Conservation (phyloP, 2,797 vertebrate species). For the Podargus strigoides region DNA sequence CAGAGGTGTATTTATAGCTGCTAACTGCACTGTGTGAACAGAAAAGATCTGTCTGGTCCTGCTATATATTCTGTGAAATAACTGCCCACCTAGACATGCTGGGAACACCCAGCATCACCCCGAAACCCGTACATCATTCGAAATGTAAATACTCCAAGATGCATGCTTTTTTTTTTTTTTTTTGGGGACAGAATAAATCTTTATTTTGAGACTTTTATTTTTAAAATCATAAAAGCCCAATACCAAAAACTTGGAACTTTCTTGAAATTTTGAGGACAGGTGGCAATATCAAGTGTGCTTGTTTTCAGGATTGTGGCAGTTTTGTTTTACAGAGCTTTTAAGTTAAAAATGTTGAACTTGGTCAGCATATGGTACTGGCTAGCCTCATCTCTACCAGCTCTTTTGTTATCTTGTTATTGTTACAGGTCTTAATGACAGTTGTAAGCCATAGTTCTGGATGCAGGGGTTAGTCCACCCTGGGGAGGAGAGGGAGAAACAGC, state of each 20-base stretch:
- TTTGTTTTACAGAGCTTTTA: conserved; percentile 67
- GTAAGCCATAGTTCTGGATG: conserved; percentile 91
- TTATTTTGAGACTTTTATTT: not conserved
- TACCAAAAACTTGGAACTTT: not conserved
- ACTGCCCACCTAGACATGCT: not conserved
- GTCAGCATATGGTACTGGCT: conserved; percentile 94
- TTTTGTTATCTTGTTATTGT: conserved; percentile 98
- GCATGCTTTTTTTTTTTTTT: not conserved
- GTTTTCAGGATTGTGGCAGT: conserved; percentile 72
- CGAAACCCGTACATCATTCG: not conserved
- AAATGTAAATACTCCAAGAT: not conserved
- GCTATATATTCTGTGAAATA: not conserved
- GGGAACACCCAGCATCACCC: not conserved
- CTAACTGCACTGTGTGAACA: not conserved
- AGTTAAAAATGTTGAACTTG: conserved; percentile 72
- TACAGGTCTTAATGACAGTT: conserved; percentile 95
- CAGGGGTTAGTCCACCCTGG: conserved; percentile 95
- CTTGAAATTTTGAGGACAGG: not conserved
- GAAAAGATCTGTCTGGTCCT: not conserved
- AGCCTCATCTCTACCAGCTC: conserved; percentile 84
- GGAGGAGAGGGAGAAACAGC: conserved; percentile 86
- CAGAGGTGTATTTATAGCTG: not conserved
- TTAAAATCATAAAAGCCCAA: not conserved
- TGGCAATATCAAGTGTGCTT: not conserved
- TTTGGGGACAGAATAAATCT: not conserved